Conservation (phyloP, 2,113 vertebrate genomes). For the Hemibagrus wyckioides region DNA sequence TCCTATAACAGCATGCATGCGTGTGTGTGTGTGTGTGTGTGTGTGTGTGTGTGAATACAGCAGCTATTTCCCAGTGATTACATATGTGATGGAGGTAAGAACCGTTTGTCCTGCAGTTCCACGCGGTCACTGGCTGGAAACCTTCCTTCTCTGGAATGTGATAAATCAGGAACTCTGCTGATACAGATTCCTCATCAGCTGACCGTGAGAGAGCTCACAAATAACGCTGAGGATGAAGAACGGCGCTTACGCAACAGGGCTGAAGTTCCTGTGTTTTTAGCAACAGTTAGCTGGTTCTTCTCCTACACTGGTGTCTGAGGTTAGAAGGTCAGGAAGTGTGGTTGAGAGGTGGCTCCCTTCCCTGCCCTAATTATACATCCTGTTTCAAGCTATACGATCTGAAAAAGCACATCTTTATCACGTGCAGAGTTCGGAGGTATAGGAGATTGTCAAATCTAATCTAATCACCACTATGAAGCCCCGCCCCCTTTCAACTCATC, state of each 20-base stretch:
- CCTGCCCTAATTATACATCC: background rate
- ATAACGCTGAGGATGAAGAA: background rate
- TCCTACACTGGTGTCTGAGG: background rate
- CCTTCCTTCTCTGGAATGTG: background rate
- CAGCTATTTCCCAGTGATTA: background rate
- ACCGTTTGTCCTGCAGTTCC: background rate
- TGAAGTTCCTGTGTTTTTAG: background rate
- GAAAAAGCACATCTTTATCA: background rate
- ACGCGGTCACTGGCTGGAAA: background rate
- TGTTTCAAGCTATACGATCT: background rate
- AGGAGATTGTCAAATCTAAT: background rate
- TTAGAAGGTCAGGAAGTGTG: background rate
- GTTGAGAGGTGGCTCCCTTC: no score
- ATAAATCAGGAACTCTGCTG: background rate
- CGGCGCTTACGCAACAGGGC: no score
- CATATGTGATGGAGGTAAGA: background rate
- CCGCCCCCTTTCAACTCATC: background rate
- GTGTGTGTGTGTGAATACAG: background rate
- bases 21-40: background rate
- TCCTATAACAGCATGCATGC: background rate
- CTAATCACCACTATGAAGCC: background rate
- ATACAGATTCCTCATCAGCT: background rate
- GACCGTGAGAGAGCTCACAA: background rate
- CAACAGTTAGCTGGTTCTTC: background rate
- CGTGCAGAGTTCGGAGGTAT: background rate